Evolutionary conservation across 2,888 invertebrate genomes (phyloP), one percentile per base, ranked within the genome.

Genomic region (Coenonympha glycerion): DNA sequence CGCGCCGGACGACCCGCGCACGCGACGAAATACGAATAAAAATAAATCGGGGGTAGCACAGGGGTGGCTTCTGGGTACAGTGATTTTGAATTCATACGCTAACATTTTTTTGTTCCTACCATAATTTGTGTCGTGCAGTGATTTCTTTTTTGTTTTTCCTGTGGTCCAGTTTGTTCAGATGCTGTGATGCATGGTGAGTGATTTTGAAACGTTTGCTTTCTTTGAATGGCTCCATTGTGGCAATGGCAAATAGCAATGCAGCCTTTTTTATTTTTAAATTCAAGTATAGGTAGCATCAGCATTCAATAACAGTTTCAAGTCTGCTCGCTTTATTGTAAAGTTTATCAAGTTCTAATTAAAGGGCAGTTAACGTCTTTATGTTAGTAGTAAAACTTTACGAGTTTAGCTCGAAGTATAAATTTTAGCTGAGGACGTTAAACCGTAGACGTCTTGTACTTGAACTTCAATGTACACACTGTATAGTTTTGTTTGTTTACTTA

Each of bases 151-250:
- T 73, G 71, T 78, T 66, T 64, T 58, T 64, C 67, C 67, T 61
- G 63, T 75, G 75, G 71, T 78, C 70, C 73, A 69, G 63, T 63
- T 64, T 63, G 59, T 62, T 63, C 74, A 71, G 76, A 81, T 82
- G 81, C 82, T 73, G 83, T 66, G 59, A 73, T 72, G 72, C 69
- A 79, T 73, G 84, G 86, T 86, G 72, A 85, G 86, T 82, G 71
- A 72, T 75, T 79, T 81, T 73, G 71, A 70, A 73, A 69, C 65
- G 61, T 67, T 64, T 39, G 66, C 67, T 65, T 59, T 55, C 58
- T 73, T 72, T 82, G 69, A 84, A 84, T 79, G 77, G 69, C 65
- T 69, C 69, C 73, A 82, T 85, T 85, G 82, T 83, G 68, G n/a
- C n/a, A n/a, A n/a, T 53, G 60, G 64, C 66, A 66, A 66, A 60